Evolutionary conservation across 92 coral and sea anemone species (phyloP), one percentile per base, ranked within the genome.

Genomic region (Galaxea fascicularis): DNA sequence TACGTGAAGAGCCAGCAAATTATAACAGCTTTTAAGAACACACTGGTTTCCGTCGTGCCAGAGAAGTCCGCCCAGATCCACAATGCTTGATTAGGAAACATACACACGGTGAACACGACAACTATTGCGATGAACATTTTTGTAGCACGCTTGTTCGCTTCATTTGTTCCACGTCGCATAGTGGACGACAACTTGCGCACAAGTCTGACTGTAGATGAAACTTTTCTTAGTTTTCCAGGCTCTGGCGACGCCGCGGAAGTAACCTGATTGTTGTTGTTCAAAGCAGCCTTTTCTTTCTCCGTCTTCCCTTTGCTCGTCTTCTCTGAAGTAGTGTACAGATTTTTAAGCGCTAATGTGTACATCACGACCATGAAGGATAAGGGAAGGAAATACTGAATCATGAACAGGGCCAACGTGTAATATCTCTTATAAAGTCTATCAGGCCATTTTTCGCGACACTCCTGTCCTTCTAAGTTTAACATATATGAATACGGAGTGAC

Each of bases 111-210:
- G 59, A 95, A 95, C n/a, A 95, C 98, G 10, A 91, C 87, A 0
- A 95, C 98, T 4, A 95, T 86, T 12, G 91, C 98, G 21, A 91
- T 90, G 35, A 95, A 95, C 98, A 95, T 95, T 83, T 95, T 95
- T 9, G 97, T 93, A 0, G 95, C 98, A 20, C 90, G 87, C 64
- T 89, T 82, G 64, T 95, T 95, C 1, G 94, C 94, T 52, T 92
- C 98, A 52, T 86, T 91, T 29, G 80, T 72, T 15, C 89, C 95
- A 46, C 85, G 74, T 29, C 89, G 79, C 31, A 80, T 65, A 6
- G 67, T 65, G 4, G 86, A 51, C 4, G 67, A 88, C 18, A 59
- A 65, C 41, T 80, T 75, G 41, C 72, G 76, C 22, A 74, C 82
- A 0, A 57, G 64, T 35, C 84, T 74, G 20, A 62, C 64, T 4